Base-by-base conservation (phyloP, 2,113 vertebrate species). In the Aspiorhynchus laticeps region DNA sequence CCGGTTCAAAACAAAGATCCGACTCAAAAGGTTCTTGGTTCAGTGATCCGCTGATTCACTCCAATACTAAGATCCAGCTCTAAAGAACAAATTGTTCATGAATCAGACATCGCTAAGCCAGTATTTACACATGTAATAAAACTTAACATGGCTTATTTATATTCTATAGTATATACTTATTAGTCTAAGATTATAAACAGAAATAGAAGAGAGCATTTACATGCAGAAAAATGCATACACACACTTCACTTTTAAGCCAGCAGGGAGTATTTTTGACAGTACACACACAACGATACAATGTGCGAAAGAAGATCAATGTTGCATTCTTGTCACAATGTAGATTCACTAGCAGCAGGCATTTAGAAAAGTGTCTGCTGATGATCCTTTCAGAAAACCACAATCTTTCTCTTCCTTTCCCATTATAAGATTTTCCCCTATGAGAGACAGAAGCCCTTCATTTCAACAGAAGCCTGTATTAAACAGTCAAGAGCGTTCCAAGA, bases 401-500 rank as follows among this genome's bases (percentile, higher is more conserved):
- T 51, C 24, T 87, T 80, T 87, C 67, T 59, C 86, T 59, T 82
- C 36, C 21, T 51, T 71, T 51, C 17, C 59, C 59, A 79, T 82
- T 33, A 46, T 28, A 61, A 31, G 43, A 26, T 81, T 65, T 19
- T 33, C 61, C 26, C 63, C 38, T 19, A 48, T 31, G 56, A 67
- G 15, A 61, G 48, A 69, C 21, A 26, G 76, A 65, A 83, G 26
- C 36, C 77, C 65, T 8, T 51, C 24, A 17, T 88, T 80, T 83
- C 51, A 78, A 11, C 48, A 76, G 56, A 75, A 89, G 83, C 74
- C 85, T 65, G 51, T 80, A 86, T 86, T 61, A 86, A 83, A 88
- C 84, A 67, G 83, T 83, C 19, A 48, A n/a, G n/a, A 56, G 26
- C 41, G 56, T 87, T 83, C 69, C 69, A 82, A 51, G 51, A 87